Evolutionary conservation across 2,797 vertebrate genomes (phyloP).

Genomic region (Austrolebias charrua): DNA sequence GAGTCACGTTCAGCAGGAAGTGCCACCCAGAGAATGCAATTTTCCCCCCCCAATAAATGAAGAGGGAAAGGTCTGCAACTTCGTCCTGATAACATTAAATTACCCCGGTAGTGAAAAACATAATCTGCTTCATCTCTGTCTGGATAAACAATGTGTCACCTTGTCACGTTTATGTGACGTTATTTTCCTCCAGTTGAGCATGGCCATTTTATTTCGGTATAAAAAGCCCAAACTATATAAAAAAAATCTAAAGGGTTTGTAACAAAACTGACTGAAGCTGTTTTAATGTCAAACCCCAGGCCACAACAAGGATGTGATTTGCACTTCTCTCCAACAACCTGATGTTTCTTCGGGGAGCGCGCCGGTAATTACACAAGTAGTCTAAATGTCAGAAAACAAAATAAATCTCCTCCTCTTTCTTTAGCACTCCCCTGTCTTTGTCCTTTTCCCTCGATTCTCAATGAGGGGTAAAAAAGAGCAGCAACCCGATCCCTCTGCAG

Average conservation of each 20-base stretch:
- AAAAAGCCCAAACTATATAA: background rate
- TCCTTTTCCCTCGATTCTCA: conserved; percentile 36
- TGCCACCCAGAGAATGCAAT: conserved; percentile 13
- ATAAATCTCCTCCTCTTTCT: conserved; percentile 36
- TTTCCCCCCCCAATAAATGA: background rate
- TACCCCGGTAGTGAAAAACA: background rate
- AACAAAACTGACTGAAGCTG: conserved; percentile 9
- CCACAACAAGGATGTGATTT: background rate
- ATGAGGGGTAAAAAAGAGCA: conserved; percentile 25
- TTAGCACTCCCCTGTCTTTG: conserved; percentile 33
- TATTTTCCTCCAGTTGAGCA: background rate
- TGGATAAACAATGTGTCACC: background rate
- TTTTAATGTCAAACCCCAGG: background rate
- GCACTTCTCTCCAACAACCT: conserved; percentile 12
- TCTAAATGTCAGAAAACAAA: conserved; percentile 37
- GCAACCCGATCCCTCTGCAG: conserved; percentile 60
- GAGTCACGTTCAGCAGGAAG: conserved; percentile 17
- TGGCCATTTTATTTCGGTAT: background rate
- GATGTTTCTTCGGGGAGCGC: conserved; percentile 18
- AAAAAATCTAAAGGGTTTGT: background rate
- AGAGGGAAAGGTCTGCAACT: background rate
- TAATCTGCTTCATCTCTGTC: background rate
- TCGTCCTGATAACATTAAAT: background rate
- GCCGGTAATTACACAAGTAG: conserved; percentile 33
- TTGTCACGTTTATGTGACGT: background rate